Percentiles rank a stretch among this genome's conserved stretches.
These are phyloP conservation scores for Xyrauchen texanus DNA, from an alignment of 2,113 vertebrate genomes.

Conservation along the genomic window DNA sequence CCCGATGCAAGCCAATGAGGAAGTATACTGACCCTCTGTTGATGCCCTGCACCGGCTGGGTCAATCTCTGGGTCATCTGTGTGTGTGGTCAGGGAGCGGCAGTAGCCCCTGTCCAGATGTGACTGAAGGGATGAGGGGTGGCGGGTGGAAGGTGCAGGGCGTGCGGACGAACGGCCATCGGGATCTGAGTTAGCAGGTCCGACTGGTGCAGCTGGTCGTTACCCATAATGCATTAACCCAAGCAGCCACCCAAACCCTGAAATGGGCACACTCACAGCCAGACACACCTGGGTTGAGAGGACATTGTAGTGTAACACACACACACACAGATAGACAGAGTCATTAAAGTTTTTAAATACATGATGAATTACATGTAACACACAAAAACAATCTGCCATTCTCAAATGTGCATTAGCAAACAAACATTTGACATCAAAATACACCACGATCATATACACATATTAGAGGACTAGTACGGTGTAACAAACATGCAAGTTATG, in stretches of 20 bases:
- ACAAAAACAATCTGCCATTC: too few relatives aligned
- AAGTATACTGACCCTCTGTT: conserved; percentile 32
- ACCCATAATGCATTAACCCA: conserved; percentile 68
- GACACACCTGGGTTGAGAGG: conserved; percentile 29
- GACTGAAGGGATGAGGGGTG: conserved; percentile 72
- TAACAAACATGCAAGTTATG: too few relatives aligned
- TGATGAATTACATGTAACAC: not conserved
- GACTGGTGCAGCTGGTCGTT: conserved; percentile 58
- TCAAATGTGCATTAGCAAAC: too few relatives aligned
- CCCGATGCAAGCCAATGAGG: conserved; percentile 5
- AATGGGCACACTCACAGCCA: conserved; percentile 14
- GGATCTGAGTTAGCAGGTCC: conserved; percentile 48
- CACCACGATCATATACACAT: too few relatives aligned
- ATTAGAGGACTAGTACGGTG: too few relatives aligned
- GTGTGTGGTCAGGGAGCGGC: conserved; percentile 58
- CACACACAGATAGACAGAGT: too few relatives aligned
- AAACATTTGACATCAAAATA: too few relatives aligned
- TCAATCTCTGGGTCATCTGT: conserved; percentile 72
- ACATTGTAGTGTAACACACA: not conserved
- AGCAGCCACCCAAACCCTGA: conserved; percentile 62
- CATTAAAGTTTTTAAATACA: too few relatives aligned
- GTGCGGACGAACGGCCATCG: conserved; percentile 32
- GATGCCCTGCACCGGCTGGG: conserved; percentile 60
- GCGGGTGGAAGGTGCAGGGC: conserved; percentile 34
- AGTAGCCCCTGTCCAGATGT: conserved; percentile 86